phyloP scores from a whole-genome alignment of 2,113 vertebrate genomes.

The Thamnaconus septentrionalis region DNA sequence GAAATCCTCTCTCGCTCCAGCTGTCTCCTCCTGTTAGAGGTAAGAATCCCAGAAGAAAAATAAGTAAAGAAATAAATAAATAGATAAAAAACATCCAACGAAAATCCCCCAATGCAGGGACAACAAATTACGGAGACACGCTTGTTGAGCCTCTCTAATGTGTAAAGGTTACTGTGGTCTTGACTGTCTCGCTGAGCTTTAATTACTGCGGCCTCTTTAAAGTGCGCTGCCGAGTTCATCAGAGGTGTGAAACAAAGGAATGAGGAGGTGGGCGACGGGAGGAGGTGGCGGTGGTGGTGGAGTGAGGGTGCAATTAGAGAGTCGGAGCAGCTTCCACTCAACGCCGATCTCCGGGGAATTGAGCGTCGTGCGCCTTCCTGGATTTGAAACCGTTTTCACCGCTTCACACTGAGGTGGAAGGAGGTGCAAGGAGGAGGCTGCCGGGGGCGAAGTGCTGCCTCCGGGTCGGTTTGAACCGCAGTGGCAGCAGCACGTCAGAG shows the following conservation, averaged over 20 bases:
- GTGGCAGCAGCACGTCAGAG: not conserved
- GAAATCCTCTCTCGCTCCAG: constrained; percentile 17
- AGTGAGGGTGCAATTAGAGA: constrained; percentile 62
- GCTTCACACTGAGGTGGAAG: constrained; percentile 29
- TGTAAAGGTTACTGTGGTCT: constrained; percentile 52
- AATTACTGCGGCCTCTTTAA: constrained; percentile 62
- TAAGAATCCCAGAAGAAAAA: not conserved
- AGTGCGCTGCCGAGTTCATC: constrained; percentile 45
- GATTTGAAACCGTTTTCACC: constrained; percentile 53
- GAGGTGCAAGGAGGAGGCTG: not conserved
- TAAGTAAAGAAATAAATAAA: no score
- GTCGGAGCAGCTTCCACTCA: constrained; percentile 60
- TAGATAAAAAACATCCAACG: no score
- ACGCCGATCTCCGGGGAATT: constrained; percentile 48
- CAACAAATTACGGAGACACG: constrained; percentile 32
- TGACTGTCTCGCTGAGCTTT: constrained; percentile 57
- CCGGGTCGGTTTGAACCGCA: not conserved
- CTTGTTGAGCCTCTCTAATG: constrained; percentile 47
- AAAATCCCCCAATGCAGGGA: not conserved
- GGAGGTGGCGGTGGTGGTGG: no score
- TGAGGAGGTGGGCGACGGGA: constrained; percentile 20
- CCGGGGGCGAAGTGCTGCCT: not conserved
- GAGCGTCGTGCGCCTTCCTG: constrained; percentile 34
- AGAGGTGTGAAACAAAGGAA: constrained; percentile 34
- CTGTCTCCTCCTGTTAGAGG: constrained; percentile 48